Evolutionary conservation across 1,140 invertebrate genomes (phyloP).

Genomic region (Apolygus lucorum): DNA sequence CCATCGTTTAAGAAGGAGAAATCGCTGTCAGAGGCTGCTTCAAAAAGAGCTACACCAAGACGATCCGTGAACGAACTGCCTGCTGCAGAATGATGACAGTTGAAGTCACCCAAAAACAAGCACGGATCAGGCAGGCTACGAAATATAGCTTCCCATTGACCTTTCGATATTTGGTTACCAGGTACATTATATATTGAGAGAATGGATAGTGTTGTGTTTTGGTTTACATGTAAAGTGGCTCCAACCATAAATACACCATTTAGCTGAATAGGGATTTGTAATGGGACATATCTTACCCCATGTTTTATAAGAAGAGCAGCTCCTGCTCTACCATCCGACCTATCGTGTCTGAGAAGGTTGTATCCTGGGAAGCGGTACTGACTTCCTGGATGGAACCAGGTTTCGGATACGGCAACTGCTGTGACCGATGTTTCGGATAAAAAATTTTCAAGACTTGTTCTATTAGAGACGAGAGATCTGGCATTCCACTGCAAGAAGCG

Average conservation of each 20-base stretch:
- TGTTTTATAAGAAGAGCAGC: slow-evolving; percentile 21
- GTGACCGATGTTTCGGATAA: neutral
- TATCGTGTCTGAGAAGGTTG: slow-evolving; percentile 16
- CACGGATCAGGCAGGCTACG: neutral
- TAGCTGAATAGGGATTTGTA: neutral
- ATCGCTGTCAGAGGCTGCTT: too few species aligned
- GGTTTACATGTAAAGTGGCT: neutral
- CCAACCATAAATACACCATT: neutral
- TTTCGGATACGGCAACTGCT: slow-evolving; percentile 9
- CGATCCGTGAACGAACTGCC: neutral
- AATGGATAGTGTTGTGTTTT: neutral
- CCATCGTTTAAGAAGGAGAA: too few species aligned
- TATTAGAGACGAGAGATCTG: slow-evolving; percentile 10
- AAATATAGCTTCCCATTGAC: neutral
- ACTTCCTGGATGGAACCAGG: slow-evolving; percentile 17
- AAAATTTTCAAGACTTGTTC: slow-evolving; percentile 11
- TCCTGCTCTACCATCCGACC: slow-evolving; percentile 14
- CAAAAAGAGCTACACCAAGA: neutral
- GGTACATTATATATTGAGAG: too few species aligned
- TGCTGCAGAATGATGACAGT: too few species aligned
- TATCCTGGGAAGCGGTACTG: slow-evolving; percentile 12
- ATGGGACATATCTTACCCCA: neutral
- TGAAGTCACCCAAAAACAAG: neutral
- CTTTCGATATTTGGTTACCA: neutral
- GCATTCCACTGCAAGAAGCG: slow-evolving; percentile 18